Evolutionary conservation across 1,140 invertebrate species (phyloP), one percentile per base, ranked within the genome.

Genomic region (Drosophila sturtevanti): DNA sequence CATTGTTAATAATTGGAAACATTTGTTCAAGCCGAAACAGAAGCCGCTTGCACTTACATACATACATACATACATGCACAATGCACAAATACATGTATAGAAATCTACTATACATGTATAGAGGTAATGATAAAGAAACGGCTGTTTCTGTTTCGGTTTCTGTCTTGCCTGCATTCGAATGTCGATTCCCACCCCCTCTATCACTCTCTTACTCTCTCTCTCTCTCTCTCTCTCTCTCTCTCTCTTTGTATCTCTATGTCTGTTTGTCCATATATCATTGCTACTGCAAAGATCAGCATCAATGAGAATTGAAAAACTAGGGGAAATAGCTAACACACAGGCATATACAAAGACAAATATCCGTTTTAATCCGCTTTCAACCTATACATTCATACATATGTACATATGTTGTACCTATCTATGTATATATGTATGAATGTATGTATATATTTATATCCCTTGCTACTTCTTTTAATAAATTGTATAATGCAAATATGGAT

Each of bases 61-160:
- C 34, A 41, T 14, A 41, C 5, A 44, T 18, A 21, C 16, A 48
- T 16, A 48, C 0, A 18, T 52, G 3, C 24, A 24, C 37, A 14
- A n/a, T 34, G 55, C 44, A 24, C n/a, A 9, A 22, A 35, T 55
- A 7, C 41, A 38, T 22, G 18, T 58, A 35, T 52, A n/a, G n/a
- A n/a, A n/a, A 21, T 21, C 44, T 6, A 16, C 44, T 48, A 21
- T n/a, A n/a, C n/a, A n/a, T 21, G 22, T 56, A 44, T 55, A 37
- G 14, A 65, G 54, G 34, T 35, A 72, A 73, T 60, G 52, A 62
- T 76, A 51, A 76, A 68, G 72, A 54, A 76, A 76, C 72, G 66
- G 65, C 72, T 77, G 73, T 63, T 76, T 62, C 63, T 31, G 16
- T 54, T 18, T 60, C 34, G 35, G 11, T 35, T 18, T 74, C 37